Evolutionary conservation across 2,888 invertebrate species (phyloP).

Genomic region (Argyresthia albistria): DNA sequence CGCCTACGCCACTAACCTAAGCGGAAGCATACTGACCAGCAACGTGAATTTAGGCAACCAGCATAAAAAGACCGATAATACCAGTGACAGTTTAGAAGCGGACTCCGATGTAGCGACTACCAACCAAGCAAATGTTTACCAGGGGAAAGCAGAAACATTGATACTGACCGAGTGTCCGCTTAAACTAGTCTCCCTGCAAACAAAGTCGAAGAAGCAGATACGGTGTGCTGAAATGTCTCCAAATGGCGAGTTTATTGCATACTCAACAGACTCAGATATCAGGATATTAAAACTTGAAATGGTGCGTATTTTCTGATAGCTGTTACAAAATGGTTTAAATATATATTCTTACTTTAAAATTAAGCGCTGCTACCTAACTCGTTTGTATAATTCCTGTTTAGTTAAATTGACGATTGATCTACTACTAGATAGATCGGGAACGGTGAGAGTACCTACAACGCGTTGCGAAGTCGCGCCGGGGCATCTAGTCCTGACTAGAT

Average conservation of each 20-base stretch:
- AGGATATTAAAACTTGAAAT: slow-evolving; percentile 77
- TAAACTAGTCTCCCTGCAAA: slow-evolving; percentile 79
- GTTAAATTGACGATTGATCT: too few relatives aligned
- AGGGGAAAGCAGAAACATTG: slow-evolving; percentile 31
- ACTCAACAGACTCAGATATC: slow-evolving; percentile 78
- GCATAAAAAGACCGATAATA: slow-evolving; percentile 15
- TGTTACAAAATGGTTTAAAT: too few relatives aligned
- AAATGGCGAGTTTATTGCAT: slow-evolving; percentile 80
- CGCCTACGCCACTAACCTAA: slow-evolving; percentile 69
- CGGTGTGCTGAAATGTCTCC: slow-evolving; percentile 79
- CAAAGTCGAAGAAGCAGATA: slow-evolving; percentile 77
- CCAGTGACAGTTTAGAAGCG: slow-evolving; percentile 29
- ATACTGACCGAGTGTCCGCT: slow-evolving; percentile 69
- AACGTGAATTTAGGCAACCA: slow-evolving; percentile 15
- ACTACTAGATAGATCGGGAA: too few relatives aligned
- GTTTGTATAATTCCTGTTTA: too few relatives aligned
- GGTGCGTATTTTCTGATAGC: slow-evolving; percentile 35
- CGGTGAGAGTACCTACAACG: too few relatives aligned
- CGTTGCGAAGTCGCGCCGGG: too few relatives aligned
- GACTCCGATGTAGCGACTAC: slow-evolving; percentile 36
- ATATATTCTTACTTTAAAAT: too few relatives aligned
- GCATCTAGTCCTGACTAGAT: too few relatives aligned
- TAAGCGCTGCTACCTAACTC: too few relatives aligned
- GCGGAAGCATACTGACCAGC: slow-evolving; percentile 58
- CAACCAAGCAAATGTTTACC: slow-evolving; percentile 22